Evolutionary conservation across 2,797 vertebrate genomes (phyloP).

Genomic region (Megaceryle alcyon): DNA sequence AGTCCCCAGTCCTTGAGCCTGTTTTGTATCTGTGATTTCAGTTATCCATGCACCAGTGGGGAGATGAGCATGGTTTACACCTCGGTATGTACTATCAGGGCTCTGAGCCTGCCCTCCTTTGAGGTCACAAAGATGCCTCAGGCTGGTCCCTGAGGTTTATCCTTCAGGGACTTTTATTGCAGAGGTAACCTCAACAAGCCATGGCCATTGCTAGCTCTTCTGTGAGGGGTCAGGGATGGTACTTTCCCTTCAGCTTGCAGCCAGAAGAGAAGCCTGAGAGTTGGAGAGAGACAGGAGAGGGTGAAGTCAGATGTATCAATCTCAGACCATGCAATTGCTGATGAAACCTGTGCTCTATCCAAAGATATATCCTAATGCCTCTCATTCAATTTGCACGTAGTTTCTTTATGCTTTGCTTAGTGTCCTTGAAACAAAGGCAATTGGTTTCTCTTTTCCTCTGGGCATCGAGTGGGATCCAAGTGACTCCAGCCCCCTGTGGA

Average conservation of each 20-base stretch:
- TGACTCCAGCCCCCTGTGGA: background rate
- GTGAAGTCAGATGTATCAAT: background rate
- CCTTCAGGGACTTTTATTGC: background rate
- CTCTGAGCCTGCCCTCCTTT: background rate
- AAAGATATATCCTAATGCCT: conserved; percentile 27
- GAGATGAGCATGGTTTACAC: background rate
- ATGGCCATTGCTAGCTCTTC: background rate
- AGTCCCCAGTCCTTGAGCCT: background rate
- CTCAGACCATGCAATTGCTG: conserved; percentile 21
- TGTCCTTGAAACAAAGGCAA: conserved; percentile 63
- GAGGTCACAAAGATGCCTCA: background rate
- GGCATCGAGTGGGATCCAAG: conserved; percentile 45
- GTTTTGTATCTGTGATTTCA: background rate
- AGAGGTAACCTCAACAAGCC: background rate
- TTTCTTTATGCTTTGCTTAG: conserved; percentile 54
- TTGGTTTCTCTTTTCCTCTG: conserved; percentile 53
- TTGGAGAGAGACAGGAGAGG: background rate
- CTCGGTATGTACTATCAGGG: background rate
- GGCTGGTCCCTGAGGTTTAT: background rate
- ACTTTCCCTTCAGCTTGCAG: background rate
- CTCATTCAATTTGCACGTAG: conserved; percentile 46
- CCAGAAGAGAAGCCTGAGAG: background rate
- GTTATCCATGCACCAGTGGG: background rate
- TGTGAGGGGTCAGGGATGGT: background rate
- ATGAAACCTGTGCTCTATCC: conserved; percentile 33